Evolutionary conservation across 2,113 vertebrate species (phyloP).

Genomic region (Corapipo altera): DNA sequence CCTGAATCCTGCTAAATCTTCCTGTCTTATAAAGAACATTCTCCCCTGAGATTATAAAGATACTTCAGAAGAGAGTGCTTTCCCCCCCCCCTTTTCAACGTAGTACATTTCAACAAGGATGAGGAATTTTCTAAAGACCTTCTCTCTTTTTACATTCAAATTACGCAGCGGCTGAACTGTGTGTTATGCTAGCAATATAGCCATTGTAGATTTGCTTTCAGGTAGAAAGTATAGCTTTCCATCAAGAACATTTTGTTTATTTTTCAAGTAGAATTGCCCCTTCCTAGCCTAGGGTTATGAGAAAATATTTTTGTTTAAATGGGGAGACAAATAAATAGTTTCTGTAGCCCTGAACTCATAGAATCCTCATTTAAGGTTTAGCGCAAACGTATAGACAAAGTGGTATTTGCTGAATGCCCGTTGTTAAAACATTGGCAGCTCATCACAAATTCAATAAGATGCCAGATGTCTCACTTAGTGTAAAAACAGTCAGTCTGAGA

Average conservation of each 20-base stretch:
- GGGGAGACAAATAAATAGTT: neutral
- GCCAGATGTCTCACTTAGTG: slow-evolving; percentile 7
- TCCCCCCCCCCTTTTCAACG: neutral
- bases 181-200: neutral
- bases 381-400: neutral
- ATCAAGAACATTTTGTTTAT: slow-evolving; percentile 20
- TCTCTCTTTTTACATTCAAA: neutral
- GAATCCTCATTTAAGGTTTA: neutral
- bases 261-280: slow-evolving; percentile 12
- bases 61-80: neutral
- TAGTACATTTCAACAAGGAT: neutral
- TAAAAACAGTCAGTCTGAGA: slow-evolving; percentile 22
- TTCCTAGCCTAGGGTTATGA: slow-evolving; percentile 9
- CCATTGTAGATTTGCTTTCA: neutral
- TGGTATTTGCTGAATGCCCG: neutral
- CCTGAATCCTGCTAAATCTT: slow-evolving; percentile 20
- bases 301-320: slow-evolving; percentile 23
- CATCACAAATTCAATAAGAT: slow-evolving; percentile 27
- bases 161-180: neutral
- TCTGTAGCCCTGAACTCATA: neutral
- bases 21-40: neutral
- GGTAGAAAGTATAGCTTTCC: neutral
- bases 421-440: slow-evolving; percentile 33
- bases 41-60: slow-evolving; percentile 19
- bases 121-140: slow-evolving; percentile 13